Evolutionary conservation across 2,113 vertebrate genomes (phyloP).

Genomic region (Pungitius pungitius): DNA sequence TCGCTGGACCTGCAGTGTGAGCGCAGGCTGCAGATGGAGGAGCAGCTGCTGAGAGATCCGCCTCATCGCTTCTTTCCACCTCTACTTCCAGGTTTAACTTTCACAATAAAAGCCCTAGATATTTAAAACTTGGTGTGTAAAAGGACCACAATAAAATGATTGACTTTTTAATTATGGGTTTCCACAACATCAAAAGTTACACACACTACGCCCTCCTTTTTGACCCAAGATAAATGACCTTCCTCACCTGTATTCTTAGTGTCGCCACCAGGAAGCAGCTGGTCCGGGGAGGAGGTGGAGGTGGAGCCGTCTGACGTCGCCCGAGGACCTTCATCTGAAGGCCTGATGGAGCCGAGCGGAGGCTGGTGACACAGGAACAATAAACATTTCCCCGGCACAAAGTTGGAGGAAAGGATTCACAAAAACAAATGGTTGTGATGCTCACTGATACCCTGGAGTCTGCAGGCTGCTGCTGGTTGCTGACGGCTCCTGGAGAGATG

Average conservation of each 20-base stretch:
- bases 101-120: no score
- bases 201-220: no score
- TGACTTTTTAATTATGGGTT: no score
- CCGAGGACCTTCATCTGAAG: conserved; percentile 7
- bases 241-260: conserved; percentile 19
- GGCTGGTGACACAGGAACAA: conserved; percentile 19
- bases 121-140: no score
- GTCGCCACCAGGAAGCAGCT: background rate
- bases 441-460: conserved; percentile 25
- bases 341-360: background rate
- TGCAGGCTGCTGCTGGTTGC: conserved; percentile 18
- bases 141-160: no score
- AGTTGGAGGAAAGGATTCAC: background rate
- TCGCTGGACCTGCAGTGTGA: background rate
- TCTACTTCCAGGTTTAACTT: no score
- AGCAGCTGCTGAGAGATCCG: background rate
- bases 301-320: conserved; percentile 14
- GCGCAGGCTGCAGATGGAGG: background rate
- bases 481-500: background rate
- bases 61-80: no score
- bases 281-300: conserved; percentile 26
- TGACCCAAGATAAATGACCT: background rate
- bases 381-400: background rate
- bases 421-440: background rate
- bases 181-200: background rate